A percentile compares a stretch with the other conserved stretches of the same genome.
Conservation (phyloP, 2,888 invertebrate species). For the Leptopterna dolabrata region DNA sequence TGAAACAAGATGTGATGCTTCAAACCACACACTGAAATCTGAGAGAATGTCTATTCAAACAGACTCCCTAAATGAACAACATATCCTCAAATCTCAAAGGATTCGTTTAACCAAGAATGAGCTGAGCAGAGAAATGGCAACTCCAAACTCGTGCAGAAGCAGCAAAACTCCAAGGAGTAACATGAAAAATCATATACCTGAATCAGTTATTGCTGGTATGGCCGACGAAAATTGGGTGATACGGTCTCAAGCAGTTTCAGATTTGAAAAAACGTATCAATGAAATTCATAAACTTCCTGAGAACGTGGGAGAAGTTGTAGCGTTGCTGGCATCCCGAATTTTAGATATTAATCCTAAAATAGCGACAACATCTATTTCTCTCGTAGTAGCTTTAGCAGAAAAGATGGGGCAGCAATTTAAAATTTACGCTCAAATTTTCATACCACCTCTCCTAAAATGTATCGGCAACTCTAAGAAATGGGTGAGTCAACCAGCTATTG, state of each 20-base stretch:
- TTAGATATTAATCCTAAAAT: conserved; percentile 13
- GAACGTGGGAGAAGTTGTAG: neutral
- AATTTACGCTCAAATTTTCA: neutral
- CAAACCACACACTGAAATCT: too few species aligned
- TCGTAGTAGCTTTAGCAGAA: neutral
- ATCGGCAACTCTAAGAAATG: conserved; percentile 6
- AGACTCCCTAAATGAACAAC: neutral
- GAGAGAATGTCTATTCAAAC: neutral
- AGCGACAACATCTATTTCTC: neutral
- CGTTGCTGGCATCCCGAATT: neutral
- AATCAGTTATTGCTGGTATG: neutral
- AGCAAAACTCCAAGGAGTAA: neutral
- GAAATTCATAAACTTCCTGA: neutral
- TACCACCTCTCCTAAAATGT: neutral
- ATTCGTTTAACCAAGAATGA: neutral
- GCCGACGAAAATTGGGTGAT: neutral
- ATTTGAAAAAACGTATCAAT: neutral
- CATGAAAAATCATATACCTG: neutral
- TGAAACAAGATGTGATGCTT: too few species aligned
- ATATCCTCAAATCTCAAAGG: neutral
- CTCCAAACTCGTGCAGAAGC: too few species aligned
- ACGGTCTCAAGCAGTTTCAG: neutral
- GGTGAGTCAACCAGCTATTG: neutral
- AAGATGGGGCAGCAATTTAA: neutral
- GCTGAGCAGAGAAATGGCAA: neutral